These are phyloP conservation scores for Caenorhabditis becei DNA, from an alignment of 2,888 invertebrate genomes.

Conservation along the genomic window DNA sequence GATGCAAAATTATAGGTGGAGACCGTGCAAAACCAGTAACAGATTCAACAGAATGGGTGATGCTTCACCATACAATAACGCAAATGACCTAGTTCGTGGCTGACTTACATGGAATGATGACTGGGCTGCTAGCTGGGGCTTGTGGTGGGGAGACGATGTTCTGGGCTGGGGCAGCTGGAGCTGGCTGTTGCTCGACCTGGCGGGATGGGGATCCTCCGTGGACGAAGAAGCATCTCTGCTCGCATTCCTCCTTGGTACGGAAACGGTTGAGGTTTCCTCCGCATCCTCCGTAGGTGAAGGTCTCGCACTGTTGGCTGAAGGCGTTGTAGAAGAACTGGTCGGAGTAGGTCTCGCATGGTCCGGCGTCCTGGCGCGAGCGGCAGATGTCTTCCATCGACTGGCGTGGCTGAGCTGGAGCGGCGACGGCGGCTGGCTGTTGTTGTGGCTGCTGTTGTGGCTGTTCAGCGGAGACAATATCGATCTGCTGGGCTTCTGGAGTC, in stretches of 20 bases:
- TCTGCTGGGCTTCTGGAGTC: constrained; percentile 50
- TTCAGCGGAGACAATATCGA: constrained; percentile 48
- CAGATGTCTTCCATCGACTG: constrained; percentile 73
- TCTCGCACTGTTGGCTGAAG: constrained; percentile 64
- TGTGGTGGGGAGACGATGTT: constrained; percentile 58
- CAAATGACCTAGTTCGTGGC: background rate
- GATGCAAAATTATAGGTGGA: background rate
- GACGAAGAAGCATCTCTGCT: constrained; percentile 72
- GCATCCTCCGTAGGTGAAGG: constrained; percentile 80
- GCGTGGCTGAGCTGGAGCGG: constrained; percentile 29
- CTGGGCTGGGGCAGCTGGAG: constrained; percentile 21
- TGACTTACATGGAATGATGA: constrained; percentile 65
- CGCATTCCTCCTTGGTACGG: constrained; percentile 74
- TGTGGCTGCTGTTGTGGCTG: constrained; percentile 40
- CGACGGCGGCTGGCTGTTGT: constrained; percentile 24
- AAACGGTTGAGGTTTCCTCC: constrained; percentile 80
- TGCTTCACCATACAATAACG: background rate
- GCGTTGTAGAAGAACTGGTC: constrained; percentile 82
- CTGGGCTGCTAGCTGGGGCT: constrained; percentile 25
- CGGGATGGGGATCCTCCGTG: constrained; percentile 59
- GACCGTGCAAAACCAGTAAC: constrained; percentile 7
- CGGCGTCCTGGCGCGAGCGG: constrained; percentile 83
- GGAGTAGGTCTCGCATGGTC: constrained; percentile 89
- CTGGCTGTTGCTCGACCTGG: constrained; percentile 17
- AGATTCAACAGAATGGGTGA: constrained; percentile 1